Evolutionary conservation across 2,797 vertebrate genomes (phyloP), one percentile per base, ranked within the genome.

Genomic region (Sebastes itinus): DNA sequence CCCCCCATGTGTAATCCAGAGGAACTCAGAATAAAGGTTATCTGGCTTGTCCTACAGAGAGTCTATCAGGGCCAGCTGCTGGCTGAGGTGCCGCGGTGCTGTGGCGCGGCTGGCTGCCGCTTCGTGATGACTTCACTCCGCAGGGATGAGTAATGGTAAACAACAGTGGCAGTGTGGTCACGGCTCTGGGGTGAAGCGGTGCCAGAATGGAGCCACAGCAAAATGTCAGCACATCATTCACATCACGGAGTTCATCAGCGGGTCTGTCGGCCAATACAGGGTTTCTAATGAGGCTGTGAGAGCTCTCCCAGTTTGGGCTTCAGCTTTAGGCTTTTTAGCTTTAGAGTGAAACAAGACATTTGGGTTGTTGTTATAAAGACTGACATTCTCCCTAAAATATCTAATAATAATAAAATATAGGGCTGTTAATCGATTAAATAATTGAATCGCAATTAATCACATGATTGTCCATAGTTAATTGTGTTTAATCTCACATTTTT

Each of bases 211-310:
- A 81, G 80, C 65, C 71, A 59, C 59, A 7, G 78, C 27, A 66
- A 89, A 90, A 89, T 90, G 89, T 88, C 88, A 91, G 55, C 20
- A 22, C 60, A 77, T 81, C 78, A 60, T 74, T 86, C 54, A 64
- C 72, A 69, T 78, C 70, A 3, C 23, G 5, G 66, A 83, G 81
- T 83, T 84, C 73, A 78, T 62, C 56, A 70, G 27, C 60, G 35
- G 73, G 14, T 69, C 75, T 67, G 33, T 23, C 61, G 81, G 59
- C 35, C 78, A 69, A 12, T 22, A 8, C 6, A 38, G 12, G 35
- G 52, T 62, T 61, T 63, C 3, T 35, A 18, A 75, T 63, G 28
- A 71, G 54, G 28, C 28, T 22, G 14, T 30, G 49, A 66, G 14
- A 56, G 11, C 13, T 68, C 55, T 64, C 7, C 18, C 18, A 32